A percentile compares a stretch with the other conserved stretches of the same genome.
Conservation (phyloP, 2,113 vertebrate genomes). For the Nansenia antarctica region DNA sequence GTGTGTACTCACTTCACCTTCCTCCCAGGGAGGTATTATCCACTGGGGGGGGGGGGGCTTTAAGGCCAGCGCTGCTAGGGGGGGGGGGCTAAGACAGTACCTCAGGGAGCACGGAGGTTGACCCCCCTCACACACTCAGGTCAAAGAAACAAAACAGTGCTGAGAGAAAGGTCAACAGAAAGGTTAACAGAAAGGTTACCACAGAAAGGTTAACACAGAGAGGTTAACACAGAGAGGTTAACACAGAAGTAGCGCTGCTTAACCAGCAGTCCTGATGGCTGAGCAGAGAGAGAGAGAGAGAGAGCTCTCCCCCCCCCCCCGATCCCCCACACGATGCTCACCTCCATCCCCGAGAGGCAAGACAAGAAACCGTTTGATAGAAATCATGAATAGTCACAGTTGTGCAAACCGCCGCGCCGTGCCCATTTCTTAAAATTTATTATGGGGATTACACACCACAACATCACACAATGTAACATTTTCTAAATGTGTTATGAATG, state of each 20-base stretch:
- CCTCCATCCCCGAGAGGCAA: constrained; percentile 51
- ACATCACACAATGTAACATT: constrained; percentile 80
- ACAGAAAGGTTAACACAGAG: constrained; percentile 37
- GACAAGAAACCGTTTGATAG: constrained; percentile 70
- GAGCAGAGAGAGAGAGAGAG: too few relatives aligned
- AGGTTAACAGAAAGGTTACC: constrained; percentile 46
- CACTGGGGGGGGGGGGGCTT: constrained; percentile 50
- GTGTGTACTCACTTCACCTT: constrained; percentile 24
- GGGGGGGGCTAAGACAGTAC: constrained; percentile 44
- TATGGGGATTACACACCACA: constrained; percentile 79
- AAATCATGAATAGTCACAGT: constrained; percentile 75
- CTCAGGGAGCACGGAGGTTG: constrained; percentile 36
- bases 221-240: constrained; percentile 46
- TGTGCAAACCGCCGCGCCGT: constrained; percentile 63
- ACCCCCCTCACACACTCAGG: constrained; percentile 56
- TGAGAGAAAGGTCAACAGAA: constrained; percentile 39
- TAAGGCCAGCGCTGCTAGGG: constrained; percentile 39
- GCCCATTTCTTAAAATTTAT: constrained; percentile 76
- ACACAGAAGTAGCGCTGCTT: constrained; percentile 25
- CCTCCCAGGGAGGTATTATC: constrained; percentile 56
- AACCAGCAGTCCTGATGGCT: neutral
- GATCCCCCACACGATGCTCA: constrained; percentile 29
- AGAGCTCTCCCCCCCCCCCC: constrained; percentile 2
- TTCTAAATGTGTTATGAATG: constrained; percentile 80
- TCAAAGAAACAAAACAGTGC: constrained; percentile 47